Base-by-base conservation (phyloP, 2,797 vertebrate species). In the Coilia nasus region DNA sequence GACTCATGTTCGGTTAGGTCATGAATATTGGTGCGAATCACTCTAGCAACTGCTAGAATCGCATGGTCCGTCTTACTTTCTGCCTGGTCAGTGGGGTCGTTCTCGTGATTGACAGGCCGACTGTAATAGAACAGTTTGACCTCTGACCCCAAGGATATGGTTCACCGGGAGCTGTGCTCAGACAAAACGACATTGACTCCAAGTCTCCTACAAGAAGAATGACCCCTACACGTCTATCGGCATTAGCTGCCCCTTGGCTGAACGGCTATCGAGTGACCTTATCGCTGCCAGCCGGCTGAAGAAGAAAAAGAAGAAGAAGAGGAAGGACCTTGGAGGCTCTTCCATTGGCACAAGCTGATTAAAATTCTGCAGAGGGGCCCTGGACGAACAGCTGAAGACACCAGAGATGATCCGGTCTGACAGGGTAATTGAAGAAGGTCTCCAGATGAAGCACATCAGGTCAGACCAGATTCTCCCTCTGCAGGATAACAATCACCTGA, bases 91-190 rank as follows among this genome's bases (percentile, higher is more conserved):
- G 21, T n/a, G 84, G 88, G 92, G 91, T 93, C 91, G 90, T 44
- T 46, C 59, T 82, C 83, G 84, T 91, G 91, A 93, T 81, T 90
- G 93, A 88, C 92, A 89, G 54, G 44, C 1, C 59, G 82, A 85
- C 82, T 31, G 59, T 84, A 85, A 92, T 21, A n/a, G 90, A 89
- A 90, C 86, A 85, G 46, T 56, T 75, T 89, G 93, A 94, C 92
- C 92, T 84, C 71, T 85, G 90, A 89, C 90, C 92, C 82, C 85
- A 86, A 88, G 67, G 85, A 88, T 9, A 83, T 75, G 59, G 85
- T 86, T 93, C 89, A 86, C 90, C 90, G 80, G 19, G 86, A 91
- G 83, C 89, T 90, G 90, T 89, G 81, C 78, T 85, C 83, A 84
- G 84, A 87, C n/a, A 35, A 83, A 87, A 75, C 83, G 86, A 91